Base-by-base conservation (phyloP, 2,888 invertebrate species). In the Drosophila seclusa region DNA sequence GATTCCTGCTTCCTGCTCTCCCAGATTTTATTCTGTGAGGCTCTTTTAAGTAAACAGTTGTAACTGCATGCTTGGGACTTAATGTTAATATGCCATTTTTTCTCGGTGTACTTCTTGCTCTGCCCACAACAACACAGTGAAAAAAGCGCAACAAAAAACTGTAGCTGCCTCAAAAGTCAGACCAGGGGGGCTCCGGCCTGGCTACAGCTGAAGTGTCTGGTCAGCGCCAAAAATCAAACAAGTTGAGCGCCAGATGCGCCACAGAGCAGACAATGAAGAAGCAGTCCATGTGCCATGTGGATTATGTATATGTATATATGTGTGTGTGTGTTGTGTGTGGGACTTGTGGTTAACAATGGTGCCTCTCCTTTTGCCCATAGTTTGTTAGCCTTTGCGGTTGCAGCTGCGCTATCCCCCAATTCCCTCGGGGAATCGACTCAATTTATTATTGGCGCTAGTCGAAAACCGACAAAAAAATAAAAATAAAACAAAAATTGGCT, bases 391-490 rank as follows among this genome's bases (percentile, higher is more conserved):
- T 80, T 79, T 87, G 87, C 71, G 87, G 87, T 87, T 86, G 81
- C 84, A 84, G 78, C 82, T 83, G 82, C 68, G 72, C 59, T 40
- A n/a, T 4, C 24, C 36, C 18, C 55, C 4, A 60, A 40, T 31
- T 60, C 82, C 86, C 82, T 70, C 57, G n/a, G 89, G 83, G 87
- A 83, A 84, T 76, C 78, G 80, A 87, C 84, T 88, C 87, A 87
- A 87, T 89, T 89, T 89, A 87, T 87, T 87, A 88, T 87, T 82
- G 87, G 78, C 76, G 84, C 75, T 68, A 72, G 81, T 68, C 75
- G 64, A 65, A 67, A 67, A 63, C 53, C 53, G 55, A 53, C 45
- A 24, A 52, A 45, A 27, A 57, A 64, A 79, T 27, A 36, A 31
- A 60, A 40, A n/a, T 52, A 65, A 68, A 61, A 68, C 58, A 67